Evolutionary conservation across 2,888 invertebrate genomes (phyloP), one percentile per base, ranked within the genome.

Genomic region (Diaprepes abbreviatus): DNA sequence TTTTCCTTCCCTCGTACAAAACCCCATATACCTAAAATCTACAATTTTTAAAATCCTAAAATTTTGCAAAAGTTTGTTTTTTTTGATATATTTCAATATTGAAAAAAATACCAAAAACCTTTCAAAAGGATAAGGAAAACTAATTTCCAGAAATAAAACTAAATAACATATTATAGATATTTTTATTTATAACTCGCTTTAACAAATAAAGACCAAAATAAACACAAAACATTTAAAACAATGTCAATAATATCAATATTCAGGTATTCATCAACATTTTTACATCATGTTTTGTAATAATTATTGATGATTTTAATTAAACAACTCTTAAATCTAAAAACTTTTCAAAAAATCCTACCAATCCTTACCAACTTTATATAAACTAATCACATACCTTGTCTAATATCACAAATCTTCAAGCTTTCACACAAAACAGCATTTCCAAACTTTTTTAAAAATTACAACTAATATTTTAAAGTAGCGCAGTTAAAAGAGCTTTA

Each of bases 381-480:
- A 50, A 45, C 14, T 24, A 24, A 28, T 50, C 16, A 7, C 31
- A 50, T 50, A 50, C n/a, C n/a, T 19, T 43, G 16, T 16, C 48
- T 50, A 50, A 28, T 50, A 50, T 50, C 48, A 50, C 48, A 50
- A 28, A 9, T 50, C 21, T 28, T 24, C 45, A 50, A 50, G 28
- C 31, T 50, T 50, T 28, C 48, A 50, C 28, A 50, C 14, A 50
- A 28, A 45, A 24, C 6, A 45, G 6, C 45, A n/a, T 24, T 24
- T 24, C 21, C 12, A 4, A 21, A 45, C 21, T 43, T 12, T n/a
- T n/a, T n/a, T n/a, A n/a, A n/a, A n/a, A n/a, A n/a, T n/a, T n/a
- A n/a, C n/a, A n/a, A n/a, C n/a, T n/a, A n/a, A n/a, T n/a, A n/a
- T n/a, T n/a, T n/a, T n/a, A n/a, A n/a, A n/a, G n/a, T n/a, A n/a